Conservation (phyloP, 1,140 invertebrate genomes). For the Drosophila cardini region DNA sequence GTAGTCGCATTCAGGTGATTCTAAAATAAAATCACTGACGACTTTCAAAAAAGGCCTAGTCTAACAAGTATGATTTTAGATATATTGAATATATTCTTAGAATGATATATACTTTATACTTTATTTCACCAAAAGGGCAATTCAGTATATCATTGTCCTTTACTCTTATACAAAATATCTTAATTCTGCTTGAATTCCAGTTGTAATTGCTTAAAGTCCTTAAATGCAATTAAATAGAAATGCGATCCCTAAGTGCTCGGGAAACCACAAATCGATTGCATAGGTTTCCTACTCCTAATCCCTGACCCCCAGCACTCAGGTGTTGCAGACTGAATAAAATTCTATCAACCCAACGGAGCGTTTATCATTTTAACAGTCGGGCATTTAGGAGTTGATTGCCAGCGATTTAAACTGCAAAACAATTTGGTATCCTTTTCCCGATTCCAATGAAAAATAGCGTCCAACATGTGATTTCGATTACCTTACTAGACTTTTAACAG, state of each 20-base stretch:
- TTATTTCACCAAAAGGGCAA: no score
- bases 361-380: conserved; percentile 56
- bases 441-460: conserved; percentile 14
- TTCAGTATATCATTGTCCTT: no score
- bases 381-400: conserved; percentile 60
- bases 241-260: neutral
- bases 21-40: neutral
- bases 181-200: conserved; percentile 4
- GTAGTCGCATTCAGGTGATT: neutral
- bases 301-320: conserved; percentile 8
- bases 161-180: no score
- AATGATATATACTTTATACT: no score
- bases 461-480: conserved; percentile 33
- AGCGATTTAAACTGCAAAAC: conserved; percentile 46
- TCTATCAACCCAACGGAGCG: conserved; percentile 30
- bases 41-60: neutral
- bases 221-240: conserved; percentile 10
- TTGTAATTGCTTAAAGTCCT: conserved; percentile 11
- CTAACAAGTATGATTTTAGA: no score
- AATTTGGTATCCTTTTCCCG: conserved; percentile 26
- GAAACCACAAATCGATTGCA: conserved; percentile 24
- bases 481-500: neutral
- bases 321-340: conserved; percentile 19
- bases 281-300: neutral
- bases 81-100: no score